Evolutionary conservation across 2,113 vertebrate species (phyloP).

Genomic region (Caranx ignobilis): DNA sequence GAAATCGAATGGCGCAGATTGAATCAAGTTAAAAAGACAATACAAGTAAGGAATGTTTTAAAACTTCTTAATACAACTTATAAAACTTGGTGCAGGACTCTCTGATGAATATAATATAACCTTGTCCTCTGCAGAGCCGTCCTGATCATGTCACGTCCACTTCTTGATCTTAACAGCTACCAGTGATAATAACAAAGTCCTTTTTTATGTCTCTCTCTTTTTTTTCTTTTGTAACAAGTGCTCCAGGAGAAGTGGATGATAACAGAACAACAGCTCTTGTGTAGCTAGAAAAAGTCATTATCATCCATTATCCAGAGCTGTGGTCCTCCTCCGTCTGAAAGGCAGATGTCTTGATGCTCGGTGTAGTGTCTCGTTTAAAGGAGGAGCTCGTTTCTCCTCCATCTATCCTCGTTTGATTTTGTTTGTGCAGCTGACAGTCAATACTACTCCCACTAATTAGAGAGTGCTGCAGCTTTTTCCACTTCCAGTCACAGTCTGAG

Average conservation of each 20-base stretch:
- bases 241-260: background rate
- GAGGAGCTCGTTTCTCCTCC: background rate
- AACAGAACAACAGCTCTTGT: background rate
- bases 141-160: background rate
- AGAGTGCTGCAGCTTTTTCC: constrained; percentile 14
- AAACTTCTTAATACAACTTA: background rate
- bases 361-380: background rate
- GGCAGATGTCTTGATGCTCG: background rate
- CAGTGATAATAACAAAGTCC: background rate
- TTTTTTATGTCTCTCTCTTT: background rate
- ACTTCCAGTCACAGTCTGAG: background rate
- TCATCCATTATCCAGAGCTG: background rate
- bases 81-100: background rate
- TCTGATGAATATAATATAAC: background rate
- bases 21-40: background rate
- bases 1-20: background rate
- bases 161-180: background rate
- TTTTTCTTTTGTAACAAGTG: too few relatives aligned
- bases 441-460: constrained; percentile 19
- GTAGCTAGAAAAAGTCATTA: background rate
- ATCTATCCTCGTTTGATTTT: background rate
- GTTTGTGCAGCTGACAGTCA: constrained; percentile 36
- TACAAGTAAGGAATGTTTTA: background rate
- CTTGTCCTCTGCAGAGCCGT: background rate
- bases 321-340: background rate